These are phyloP conservation scores for Ormyrus thymus DNA, from an alignment of 2,888 invertebrate genomes.

Conservation along the genomic window DNA sequence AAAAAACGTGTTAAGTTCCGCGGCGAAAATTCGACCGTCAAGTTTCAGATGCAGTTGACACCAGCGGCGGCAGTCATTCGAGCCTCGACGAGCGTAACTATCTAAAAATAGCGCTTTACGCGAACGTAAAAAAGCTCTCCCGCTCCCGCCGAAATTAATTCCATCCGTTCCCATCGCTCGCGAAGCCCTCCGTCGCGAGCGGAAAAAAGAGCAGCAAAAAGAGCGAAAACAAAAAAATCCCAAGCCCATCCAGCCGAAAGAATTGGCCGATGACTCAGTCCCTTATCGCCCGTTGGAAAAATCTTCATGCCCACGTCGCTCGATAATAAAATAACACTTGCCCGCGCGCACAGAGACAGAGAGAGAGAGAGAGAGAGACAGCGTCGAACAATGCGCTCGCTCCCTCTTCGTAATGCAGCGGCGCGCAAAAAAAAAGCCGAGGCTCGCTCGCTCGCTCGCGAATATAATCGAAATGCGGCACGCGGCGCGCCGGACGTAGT, in stretches of 20 bases:
- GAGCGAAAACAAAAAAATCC: not conserved
- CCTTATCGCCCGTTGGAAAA: constrained; percentile 25
- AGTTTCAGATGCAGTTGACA: no score
- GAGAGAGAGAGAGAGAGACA: constrained; percentile 2
- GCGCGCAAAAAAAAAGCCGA: constrained; percentile 5
- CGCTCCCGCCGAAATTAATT: no score
- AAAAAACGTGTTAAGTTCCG: no score
- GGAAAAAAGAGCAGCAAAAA: no score
- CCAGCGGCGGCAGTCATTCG: no score
- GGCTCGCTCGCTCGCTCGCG: constrained; percentile 3
- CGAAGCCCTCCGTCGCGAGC: no score
- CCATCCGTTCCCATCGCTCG: no score
- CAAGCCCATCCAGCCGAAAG: constrained; percentile 2
- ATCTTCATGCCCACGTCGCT: not conserved
- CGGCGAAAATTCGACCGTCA: no score
- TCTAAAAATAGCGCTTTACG: no score
- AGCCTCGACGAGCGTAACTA: no score
- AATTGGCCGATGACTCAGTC: constrained; percentile 20
- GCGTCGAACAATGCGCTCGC: constrained; percentile 18
- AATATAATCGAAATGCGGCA: constrained; percentile 54
- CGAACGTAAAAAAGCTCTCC: no score
- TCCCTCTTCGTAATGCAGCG: constrained; percentile 6
- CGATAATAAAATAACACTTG: not conserved
- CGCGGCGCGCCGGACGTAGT: constrained; percentile 47
- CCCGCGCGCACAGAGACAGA: constrained; percentile 1